These are phyloP conservation scores for Homarus americanus DNA, from an alignment of 1,140 invertebrate genomes.

Conservation along the genomic window DNA sequence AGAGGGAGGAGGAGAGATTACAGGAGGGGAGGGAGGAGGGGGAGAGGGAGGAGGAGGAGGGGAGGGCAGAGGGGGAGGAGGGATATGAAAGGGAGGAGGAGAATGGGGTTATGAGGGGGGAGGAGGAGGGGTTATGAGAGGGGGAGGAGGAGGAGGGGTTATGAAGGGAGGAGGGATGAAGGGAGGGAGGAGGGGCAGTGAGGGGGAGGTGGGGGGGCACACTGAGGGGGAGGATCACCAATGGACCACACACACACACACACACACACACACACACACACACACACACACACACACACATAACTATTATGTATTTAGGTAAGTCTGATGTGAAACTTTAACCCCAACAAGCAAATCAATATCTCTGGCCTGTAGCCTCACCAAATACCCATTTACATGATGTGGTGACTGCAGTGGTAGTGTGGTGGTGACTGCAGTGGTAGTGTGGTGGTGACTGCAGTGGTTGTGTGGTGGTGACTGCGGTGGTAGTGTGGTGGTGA, in stretches of 20 bases:
- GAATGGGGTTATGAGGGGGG: too few species aligned
- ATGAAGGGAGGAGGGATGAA: not conserved
- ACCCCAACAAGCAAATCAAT: conserved; percentile 50
- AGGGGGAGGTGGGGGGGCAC: not conserved
- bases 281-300: conserved; percentile 15
- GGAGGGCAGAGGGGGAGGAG: not conserved
- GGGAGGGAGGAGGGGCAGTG: not conserved
- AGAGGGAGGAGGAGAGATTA: not conserved
- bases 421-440: not conserved
- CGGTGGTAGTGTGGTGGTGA: not conserved
- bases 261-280: conserved; percentile 3
- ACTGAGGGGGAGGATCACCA: not conserved
- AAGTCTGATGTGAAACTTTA: conserved; percentile 34
- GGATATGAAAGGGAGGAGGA: not conserved
- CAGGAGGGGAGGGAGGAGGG: not conserved
- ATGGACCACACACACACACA: not conserved
- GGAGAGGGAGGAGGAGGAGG: not conserved
- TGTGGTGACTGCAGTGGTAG: conserved; percentile 20
- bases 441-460: not conserved
- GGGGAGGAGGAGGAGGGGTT: not conserved
- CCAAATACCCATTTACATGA: conserved; percentile 58
- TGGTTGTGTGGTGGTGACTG: not conserved
- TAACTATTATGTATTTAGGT: not conserved
- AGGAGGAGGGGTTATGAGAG: not conserved
- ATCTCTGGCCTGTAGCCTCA: conserved; percentile 27